These are phyloP conservation scores for Hesperia comma DNA, from an alignment of 2,888 invertebrate genomes.

Conservation along the genomic window DNA sequence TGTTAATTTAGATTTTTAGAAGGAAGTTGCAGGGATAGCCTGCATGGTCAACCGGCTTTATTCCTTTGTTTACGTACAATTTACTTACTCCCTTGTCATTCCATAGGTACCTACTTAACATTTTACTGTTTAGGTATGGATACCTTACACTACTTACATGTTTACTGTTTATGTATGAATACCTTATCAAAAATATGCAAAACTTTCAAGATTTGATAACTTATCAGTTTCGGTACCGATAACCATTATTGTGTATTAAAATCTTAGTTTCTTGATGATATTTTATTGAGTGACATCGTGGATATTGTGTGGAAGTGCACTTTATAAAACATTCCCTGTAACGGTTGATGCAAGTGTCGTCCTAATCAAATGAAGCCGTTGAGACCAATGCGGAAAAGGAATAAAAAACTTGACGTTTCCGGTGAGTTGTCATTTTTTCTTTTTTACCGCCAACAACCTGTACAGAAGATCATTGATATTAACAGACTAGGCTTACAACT, in stretches of 20 bases:
- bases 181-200: constrained; percentile 32
- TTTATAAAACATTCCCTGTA: neutral
- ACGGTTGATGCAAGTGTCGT: constrained; percentile 2
- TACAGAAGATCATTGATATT: too few relatives aligned
- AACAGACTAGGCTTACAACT: too few relatives aligned
- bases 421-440: constrained; percentile 24
- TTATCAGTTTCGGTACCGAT: constrained; percentile 35
- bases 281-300: constrained; percentile 12
- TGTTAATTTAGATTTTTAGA: too few relatives aligned
- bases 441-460: neutral
- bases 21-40: too few relatives aligned
- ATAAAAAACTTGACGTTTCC: constrained; percentile 15
- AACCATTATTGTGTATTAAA: constrained; percentile 12
- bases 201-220: constrained; percentile 40
- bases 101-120: too few relatives aligned
- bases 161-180: constrained; percentile 25
- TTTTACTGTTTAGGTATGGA: too few relatives aligned
- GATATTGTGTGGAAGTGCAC: neutral
- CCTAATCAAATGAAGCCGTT: constrained; percentile 21
- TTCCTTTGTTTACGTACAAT: too few relatives aligned
- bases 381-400: constrained; percentile 22
- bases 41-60: too few relatives aligned
- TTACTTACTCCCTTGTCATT: too few relatives aligned
- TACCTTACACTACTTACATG: constrained; percentile 14
- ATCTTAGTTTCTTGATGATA: constrained; percentile 24